Conservation (phyloP, 2,113 vertebrate genomes). For the Rhea pennata region DNA sequence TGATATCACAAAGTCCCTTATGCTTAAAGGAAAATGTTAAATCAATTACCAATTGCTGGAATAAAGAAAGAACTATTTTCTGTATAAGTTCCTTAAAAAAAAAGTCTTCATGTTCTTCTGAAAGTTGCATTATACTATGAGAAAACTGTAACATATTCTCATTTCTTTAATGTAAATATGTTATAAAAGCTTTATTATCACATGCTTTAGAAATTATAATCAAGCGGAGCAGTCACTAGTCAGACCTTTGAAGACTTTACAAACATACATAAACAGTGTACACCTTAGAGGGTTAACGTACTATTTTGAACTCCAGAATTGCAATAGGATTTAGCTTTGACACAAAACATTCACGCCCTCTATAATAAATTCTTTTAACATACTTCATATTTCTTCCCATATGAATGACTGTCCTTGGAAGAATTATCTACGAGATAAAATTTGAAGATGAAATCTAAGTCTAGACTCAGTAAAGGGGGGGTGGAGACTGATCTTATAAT, state of each 20-base stretch:
- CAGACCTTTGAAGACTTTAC: constrained; percentile 22
- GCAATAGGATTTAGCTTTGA: constrained; percentile 38
- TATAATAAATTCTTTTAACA: constrained; percentile 57
- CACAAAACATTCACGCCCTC: constrained; percentile 46
- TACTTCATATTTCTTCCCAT: constrained; percentile 54
- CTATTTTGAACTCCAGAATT: constrained; percentile 46
- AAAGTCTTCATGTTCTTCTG: not conserved
- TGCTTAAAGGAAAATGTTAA: constrained; percentile 65
- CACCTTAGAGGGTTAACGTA: constrained; percentile 45
- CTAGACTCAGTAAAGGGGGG: constrained; percentile 39
- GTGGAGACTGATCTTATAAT: constrained; percentile 37
- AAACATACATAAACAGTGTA: not conserved
- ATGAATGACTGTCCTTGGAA: constrained; percentile 45
- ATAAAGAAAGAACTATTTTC: constrained; percentile 35
- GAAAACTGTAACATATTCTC: not conserved
- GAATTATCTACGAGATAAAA: constrained; percentile 65
- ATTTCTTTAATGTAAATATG: not conserved
- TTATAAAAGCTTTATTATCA: constrained; percentile 30
- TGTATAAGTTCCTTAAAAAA: constrained; percentile 35
- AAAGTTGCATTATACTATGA: constrained; percentile 33
- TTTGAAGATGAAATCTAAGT: constrained; percentile 55
- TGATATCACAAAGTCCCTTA: constrained; percentile 63
- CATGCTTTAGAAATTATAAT: not conserved
- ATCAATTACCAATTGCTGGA: constrained; percentile 64
- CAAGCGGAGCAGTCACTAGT: not conserved